A percentile compares a stretch with the other conserved stretches of the same genome.
Conservation (phyloP, 2,113 vertebrate species). For the Porphyrio hochstetteri region DNA sequence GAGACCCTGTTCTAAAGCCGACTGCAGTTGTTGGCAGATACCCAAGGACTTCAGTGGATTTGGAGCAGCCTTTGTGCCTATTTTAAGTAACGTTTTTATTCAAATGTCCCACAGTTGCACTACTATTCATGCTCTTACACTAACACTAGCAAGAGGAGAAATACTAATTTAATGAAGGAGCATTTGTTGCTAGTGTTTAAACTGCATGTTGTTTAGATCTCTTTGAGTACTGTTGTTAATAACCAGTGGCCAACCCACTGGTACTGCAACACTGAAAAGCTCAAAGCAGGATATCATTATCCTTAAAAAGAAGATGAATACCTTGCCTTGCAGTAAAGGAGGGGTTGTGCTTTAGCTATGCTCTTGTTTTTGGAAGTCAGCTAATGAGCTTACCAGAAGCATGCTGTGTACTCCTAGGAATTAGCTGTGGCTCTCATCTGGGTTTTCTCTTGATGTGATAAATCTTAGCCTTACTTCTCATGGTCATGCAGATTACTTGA, state of each 20-base stretch:
- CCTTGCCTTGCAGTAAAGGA: conserved; percentile 22
- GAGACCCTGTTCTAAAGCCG: conserved; percentile 37
- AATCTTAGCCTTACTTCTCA: not conserved
- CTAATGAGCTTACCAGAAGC: conserved; percentile 36
- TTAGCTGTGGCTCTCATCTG: conserved; percentile 5
- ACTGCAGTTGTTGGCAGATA: conserved; percentile 44
- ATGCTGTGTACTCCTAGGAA: conserved; percentile 14
- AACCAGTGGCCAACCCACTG: conserved; percentile 18
- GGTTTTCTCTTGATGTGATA: conserved; percentile 8
- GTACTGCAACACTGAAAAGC: not conserved
- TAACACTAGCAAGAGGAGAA: not conserved
- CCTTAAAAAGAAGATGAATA: conserved; percentile 43
- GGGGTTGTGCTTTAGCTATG: not conserved
- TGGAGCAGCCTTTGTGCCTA: conserved; percentile 48
- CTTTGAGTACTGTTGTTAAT: conserved; percentile 17
- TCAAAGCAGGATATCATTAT: conserved; percentile 54
- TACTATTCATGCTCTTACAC: conserved; percentile 30
- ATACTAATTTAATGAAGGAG: conserved; percentile 15
- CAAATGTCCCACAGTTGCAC: conserved; percentile 33
- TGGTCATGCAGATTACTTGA: not conserved
- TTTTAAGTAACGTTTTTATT: conserved; percentile 61
- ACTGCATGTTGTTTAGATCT: conserved; percentile 11
- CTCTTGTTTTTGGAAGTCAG: conserved; percentile 46
- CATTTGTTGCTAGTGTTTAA: not conserved
- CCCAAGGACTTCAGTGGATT: conserved; percentile 55